Conservation (phyloP, 2,113 vertebrate genomes). For the Haemorhous mexicanus region DNA sequence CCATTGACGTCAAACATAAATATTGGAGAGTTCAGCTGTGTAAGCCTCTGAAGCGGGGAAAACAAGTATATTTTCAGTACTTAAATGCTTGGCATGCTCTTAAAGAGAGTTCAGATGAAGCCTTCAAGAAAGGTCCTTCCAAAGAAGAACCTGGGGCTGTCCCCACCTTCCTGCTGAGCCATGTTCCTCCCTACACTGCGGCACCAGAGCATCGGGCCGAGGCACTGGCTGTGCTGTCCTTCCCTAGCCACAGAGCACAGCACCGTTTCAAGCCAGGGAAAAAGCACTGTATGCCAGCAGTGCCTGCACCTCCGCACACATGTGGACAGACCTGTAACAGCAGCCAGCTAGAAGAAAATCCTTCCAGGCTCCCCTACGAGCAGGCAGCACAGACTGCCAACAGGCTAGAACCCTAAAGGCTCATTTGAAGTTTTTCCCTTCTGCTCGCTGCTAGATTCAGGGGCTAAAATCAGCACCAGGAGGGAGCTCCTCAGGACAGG, state of each 20-base stretch:
- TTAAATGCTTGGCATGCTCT: neutral
- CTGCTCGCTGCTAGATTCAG: neutral
- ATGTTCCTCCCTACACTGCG: accelerated
- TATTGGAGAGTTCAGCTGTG: conserved; percentile 13
- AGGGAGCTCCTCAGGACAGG: neutral
- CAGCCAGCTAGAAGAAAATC: neutral
- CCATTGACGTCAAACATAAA: conserved; percentile 50
- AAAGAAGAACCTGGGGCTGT: neutral
- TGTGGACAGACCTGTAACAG: accelerated
- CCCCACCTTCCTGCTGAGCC: neutral
- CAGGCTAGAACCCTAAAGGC: accelerated
- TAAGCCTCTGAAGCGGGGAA: neutral
- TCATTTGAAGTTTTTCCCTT: neutral
- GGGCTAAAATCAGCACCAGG: neutral
- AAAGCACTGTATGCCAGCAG: accelerated
- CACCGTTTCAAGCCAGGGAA: neutral
- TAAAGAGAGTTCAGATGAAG: neutral
- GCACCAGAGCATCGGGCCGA: neutral
- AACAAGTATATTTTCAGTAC: conserved; percentile 21
- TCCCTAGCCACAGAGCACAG: accelerated
- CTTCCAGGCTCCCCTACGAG: neutral
- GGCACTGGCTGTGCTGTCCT: accelerated
- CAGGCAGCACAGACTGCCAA: neutral
- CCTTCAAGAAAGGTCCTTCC: neutral
- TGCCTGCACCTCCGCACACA: accelerated